These are phyloP conservation scores for Semaprochilodus insignis DNA, from an alignment of 2,797 vertebrate genomes.

Conservation along the genomic window DNA sequence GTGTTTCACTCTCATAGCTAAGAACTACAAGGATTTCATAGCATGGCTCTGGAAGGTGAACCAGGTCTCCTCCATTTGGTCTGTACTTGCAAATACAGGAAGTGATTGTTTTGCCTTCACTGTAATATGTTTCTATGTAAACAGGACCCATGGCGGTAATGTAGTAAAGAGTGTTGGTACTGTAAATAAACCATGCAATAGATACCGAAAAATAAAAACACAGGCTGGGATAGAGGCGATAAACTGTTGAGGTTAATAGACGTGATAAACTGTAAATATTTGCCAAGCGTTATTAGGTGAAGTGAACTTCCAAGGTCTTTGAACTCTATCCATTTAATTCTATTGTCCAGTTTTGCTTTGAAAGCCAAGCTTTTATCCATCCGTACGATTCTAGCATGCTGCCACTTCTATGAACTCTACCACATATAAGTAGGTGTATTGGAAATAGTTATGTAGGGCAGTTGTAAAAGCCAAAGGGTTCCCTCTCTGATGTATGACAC, in stretches of 20 bases:
- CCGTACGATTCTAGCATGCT: not conserved
- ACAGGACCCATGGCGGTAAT: constrained; percentile 48
- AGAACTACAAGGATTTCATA: constrained; percentile 51
- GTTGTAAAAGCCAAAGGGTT: constrained; percentile 9
- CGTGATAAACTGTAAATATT: constrained; percentile 5
- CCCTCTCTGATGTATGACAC: constrained; percentile 33
- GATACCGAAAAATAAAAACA: constrained; percentile 69
- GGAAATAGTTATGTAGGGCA: constrained; percentile 33
- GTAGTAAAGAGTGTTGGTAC: constrained; percentile 69
- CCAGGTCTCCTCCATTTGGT: constrained; percentile 1
- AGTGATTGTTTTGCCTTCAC: constrained; percentile 57
- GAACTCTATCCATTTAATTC: not conserved
- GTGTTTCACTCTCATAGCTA: constrained; percentile 47
- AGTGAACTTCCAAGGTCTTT: not conserved
- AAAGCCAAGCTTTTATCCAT: not conserved
- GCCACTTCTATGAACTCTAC: not conserved
- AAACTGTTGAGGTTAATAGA: constrained; percentile 19
- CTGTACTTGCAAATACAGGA: constrained; percentile 29
- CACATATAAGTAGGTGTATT: constrained; percentile 13
- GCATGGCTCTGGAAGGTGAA: not conserved
- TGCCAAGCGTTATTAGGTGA: not conserved
- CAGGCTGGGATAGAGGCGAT: not conserved
- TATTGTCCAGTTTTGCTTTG: not conserved
- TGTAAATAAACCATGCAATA: constrained; percentile 68
- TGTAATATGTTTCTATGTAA: constrained; percentile 69